phyloP scores from a whole-genome alignment of 1,140 invertebrate genomes.

The Eupristina koningsbergeri region DNA sequence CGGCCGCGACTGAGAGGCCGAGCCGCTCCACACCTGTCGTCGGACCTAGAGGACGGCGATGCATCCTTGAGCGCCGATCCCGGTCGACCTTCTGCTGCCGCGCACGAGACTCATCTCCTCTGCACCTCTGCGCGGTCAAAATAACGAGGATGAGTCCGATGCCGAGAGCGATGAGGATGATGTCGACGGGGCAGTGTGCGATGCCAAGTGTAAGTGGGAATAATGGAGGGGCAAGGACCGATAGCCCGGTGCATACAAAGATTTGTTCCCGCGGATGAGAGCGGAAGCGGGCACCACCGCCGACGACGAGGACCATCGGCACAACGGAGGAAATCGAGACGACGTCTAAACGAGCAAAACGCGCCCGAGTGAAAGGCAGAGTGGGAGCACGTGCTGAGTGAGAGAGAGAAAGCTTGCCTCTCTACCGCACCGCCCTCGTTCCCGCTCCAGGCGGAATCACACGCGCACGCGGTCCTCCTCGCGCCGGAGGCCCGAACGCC shows the following conservation, averaged over 20 bases:
- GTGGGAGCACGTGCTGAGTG: slow-evolving; percentile 6
- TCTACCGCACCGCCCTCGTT: slow-evolving; percentile 9
- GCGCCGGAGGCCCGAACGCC: background rate
- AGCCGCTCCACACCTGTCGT: background rate
- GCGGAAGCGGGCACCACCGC: background rate
- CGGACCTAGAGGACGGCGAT: background rate
- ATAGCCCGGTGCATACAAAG: slow-evolving; percentile 9
- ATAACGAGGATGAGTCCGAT: background rate
- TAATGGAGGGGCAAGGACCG: background rate
- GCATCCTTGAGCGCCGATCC: background rate
- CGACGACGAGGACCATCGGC: background rate
- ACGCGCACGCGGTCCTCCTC: background rate
- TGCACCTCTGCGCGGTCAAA: background rate
- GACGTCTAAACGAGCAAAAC: background rate
- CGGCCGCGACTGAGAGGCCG: background rate
- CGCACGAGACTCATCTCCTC: background rate
- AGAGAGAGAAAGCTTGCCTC: background rate
- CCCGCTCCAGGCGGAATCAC: too few relatives aligned
- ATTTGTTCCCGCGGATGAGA: background rate
- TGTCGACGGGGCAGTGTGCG: slow-evolving; percentile 20
- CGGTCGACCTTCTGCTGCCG: background rate
- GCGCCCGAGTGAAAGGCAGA: background rate
- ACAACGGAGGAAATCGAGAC: background rate
- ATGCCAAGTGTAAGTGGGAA: background rate
- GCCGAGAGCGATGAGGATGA: background rate